A percentile compares a stretch with the other conserved stretches of the same genome.
phyloP scores from a whole-genome alignment of 2,113 vertebrate genomes.

The Glaucomys volans region DNA sequence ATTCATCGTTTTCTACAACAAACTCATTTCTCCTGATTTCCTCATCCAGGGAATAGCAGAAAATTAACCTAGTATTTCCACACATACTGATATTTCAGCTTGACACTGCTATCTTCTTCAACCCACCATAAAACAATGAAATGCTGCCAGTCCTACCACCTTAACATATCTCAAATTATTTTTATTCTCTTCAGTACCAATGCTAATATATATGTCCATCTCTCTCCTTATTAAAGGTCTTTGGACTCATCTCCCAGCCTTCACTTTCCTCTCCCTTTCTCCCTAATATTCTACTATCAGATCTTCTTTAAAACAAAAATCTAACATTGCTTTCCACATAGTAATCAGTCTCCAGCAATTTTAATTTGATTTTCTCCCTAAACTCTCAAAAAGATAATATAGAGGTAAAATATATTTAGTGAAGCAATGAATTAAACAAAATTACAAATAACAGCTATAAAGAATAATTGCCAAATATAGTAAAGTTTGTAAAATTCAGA shows the following conservation, averaged over 20 bases:
- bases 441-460: neutral
- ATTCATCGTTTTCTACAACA: neutral
- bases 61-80: neutral
- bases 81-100: neutral
- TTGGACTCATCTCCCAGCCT: neutral
- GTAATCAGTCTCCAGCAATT: neutral
- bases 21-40: neutral
- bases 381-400: neutral
- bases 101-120: neutral
- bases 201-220: neutral
- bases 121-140: neutral
- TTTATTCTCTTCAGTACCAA: neutral
- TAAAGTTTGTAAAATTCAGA: constrained; percentile 22
- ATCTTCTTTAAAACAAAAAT: neutral
- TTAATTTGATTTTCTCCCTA: neutral
- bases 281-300: neutral
- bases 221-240: neutral
- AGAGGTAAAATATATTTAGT: neutral
- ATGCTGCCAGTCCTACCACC: neutral
- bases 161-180: neutral
- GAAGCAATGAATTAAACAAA: neutral
- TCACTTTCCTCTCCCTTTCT: neutral
- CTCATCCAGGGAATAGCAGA: neutral
- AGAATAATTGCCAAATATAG: neutral
- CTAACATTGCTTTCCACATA: neutral